Evolutionary conservation across 2,888 invertebrate genomes (phyloP).

Genomic region (Eupithecia dodoneata): DNA sequence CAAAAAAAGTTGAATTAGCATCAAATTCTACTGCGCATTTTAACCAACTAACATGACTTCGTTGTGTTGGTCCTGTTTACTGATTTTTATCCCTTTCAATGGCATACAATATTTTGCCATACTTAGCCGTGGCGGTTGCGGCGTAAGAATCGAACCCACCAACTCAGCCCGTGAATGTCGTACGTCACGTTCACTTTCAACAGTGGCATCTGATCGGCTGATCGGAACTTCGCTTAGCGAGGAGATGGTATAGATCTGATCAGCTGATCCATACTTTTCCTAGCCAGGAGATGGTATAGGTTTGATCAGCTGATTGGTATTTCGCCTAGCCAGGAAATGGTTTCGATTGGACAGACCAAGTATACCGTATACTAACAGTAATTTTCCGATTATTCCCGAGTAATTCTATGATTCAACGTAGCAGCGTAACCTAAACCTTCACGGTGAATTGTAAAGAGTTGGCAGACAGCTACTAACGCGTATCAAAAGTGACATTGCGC

Average conservation of each 20-base stretch:
- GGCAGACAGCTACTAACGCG: slow-evolving; percentile 50
- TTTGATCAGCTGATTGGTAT: not conserved
- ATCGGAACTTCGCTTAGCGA: not conserved
- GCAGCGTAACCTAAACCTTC: slow-evolving; percentile 69
- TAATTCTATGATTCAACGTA: slow-evolving; percentile 28
- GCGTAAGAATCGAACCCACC: no score
- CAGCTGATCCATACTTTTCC: not conserved
- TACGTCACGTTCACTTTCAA: not conserved
- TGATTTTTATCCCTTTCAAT: not conserved
- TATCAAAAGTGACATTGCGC: slow-evolving; percentile 61
- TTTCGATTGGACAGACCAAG: not conserved
- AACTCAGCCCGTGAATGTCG: not conserved
- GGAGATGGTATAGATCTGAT: not conserved
- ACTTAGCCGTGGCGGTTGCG: no score
- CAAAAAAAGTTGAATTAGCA: not conserved
- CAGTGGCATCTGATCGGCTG: not conserved
- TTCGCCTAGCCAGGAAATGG: not conserved
- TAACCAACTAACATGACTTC: not conserved
- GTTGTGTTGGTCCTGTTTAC: not conserved
- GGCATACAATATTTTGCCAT: not conserved
- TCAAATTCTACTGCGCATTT: not conserved
- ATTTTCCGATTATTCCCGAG: slow-evolving; percentile 10
- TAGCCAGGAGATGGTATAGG: not conserved
- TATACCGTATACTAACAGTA: not conserved
- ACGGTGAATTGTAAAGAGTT: slow-evolving; percentile 59